A percentile compares a stretch with the other conserved stretches of the same genome.
Conservation (phyloP, 2,797 vertebrate genomes). For the Emys orbicularis region DNA sequence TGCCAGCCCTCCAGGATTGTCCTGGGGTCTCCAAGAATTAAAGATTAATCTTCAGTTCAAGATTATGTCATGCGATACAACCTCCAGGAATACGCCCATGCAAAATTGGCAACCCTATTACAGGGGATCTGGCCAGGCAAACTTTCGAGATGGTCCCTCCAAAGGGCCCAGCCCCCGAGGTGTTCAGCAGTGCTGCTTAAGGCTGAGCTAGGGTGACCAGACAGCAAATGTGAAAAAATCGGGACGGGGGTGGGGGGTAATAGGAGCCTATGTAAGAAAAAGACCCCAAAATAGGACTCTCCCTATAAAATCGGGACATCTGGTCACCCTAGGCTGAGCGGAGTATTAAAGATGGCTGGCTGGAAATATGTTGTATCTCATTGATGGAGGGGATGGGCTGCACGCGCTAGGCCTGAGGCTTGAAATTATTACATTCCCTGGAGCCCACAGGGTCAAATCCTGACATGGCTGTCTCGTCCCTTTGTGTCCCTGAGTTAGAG, state of each 20-base stretch:
- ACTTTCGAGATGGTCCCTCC: background rate
- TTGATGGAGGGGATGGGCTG: background rate
- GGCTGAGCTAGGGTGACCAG: background rate
- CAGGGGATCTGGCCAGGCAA: background rate
- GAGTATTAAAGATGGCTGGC: background rate
- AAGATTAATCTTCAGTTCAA: too few relatives aligned
- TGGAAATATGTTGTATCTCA: background rate
- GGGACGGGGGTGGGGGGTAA: too few relatives aligned
- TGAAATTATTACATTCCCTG: background rate
- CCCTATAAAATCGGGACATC: too few relatives aligned
- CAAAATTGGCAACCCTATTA: too few relatives aligned
- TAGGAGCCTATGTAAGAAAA: too few relatives aligned
- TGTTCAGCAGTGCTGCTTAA: background rate
- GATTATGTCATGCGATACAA: too few relatives aligned
- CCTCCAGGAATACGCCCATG: too few relatives aligned
- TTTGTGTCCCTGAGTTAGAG: background rate
- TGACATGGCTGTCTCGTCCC: background rate
- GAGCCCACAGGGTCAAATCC: background rate
- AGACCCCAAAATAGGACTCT: too few relatives aligned
- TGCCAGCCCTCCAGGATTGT: too few relatives aligned
- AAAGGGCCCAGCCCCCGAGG: background rate
- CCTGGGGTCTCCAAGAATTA: too few relatives aligned
- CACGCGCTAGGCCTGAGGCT: background rate
- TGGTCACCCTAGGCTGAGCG: background rate
- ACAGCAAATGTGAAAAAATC: too few relatives aligned